Conservation (phyloP, 2,797 vertebrate genomes). For the Clarias pachynema region DNA sequence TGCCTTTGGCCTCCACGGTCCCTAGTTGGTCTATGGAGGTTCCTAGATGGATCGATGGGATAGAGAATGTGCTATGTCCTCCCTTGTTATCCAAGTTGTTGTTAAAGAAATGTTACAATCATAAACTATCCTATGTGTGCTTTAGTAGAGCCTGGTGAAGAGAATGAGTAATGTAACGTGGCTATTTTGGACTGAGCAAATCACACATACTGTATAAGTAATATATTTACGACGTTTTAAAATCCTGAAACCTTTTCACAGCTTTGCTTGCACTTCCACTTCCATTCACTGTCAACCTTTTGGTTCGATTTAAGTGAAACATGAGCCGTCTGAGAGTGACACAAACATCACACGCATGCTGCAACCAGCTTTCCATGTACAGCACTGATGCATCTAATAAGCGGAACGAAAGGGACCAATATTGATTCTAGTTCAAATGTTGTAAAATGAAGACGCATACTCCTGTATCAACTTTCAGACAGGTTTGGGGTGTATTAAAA, state of each 20-base stretch:
- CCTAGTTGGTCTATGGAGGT: too few relatives aligned
- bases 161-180: neutral
- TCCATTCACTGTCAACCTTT: constrained; percentile 19
- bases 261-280: constrained; percentile 18
- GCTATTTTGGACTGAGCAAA: neutral
- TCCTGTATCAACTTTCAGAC: constrained; percentile 17
- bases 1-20: too few relatives aligned
- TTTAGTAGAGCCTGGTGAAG: neutral
- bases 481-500: constrained; percentile 37
- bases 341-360: constrained; percentile 21
- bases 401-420: constrained; percentile 5
- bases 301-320: constrained; percentile 46
- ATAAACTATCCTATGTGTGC: neutral
- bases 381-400: constrained; percentile 26
- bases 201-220: too few relatives aligned
- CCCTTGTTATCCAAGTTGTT: too few relatives aligned
- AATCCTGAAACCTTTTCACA: constrained; percentile 21
- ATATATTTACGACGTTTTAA: constrained; percentile 19
- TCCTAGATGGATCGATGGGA: too few relatives aligned
- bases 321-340: constrained; percentile 30
- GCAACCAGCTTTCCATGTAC: neutral
- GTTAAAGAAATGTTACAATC: too few relatives aligned
- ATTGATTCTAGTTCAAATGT: constrained; percentile 27
- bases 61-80: too few relatives aligned
- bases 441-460: constrained; percentile 45